Evolutionary conservation across 2,113 vertebrate species (phyloP).

Genomic region (Abramis brama): DNA sequence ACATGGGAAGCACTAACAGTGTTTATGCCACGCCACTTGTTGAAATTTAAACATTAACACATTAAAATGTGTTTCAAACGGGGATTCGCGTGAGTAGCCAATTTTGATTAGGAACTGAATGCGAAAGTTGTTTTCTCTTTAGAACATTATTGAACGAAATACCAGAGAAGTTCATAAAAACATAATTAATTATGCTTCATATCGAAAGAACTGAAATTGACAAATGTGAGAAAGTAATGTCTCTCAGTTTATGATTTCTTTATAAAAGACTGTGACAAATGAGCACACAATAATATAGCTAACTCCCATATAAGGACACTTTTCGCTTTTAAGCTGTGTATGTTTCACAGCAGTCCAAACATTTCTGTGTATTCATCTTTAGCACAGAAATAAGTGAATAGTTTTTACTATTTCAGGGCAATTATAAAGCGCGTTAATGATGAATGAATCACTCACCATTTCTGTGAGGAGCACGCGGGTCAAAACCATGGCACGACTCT

Average conservation of each 20-base stretch:
- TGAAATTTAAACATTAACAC: not conserved
- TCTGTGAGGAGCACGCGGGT: slow-evolving; percentile 55
- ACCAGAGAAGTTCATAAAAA: not conserved
- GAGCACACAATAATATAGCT: not conserved
- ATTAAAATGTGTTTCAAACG: not conserved
- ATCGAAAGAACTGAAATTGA: not conserved
- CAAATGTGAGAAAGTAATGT: not conserved
- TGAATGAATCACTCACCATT: slow-evolving; percentile 57
- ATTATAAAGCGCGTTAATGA: not conserved
- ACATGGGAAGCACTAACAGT: not conserved
- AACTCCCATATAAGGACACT: slow-evolving; percentile 22
- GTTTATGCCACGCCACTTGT: not conserved
- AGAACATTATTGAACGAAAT: not conserved
- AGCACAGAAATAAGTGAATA: not conserved
- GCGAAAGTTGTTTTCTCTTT: not conserved
- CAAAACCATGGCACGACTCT: slow-evolving; percentile 58
- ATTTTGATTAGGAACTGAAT: not conserved
- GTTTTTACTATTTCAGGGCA: not conserved
- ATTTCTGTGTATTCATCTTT: not conserved
- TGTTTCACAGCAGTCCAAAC: not conserved
- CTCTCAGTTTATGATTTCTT: not conserved
- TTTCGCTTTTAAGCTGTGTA: not conserved
- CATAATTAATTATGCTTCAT: not conserved
- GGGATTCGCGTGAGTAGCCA: not conserved
- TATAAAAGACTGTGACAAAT: not conserved